Percentiles rank a stretch among this genome's conserved stretches.
Evolutionary conservation across 2,888 invertebrate species (phyloP).

Genomic region (Cartodere bifasciata): DNA sequence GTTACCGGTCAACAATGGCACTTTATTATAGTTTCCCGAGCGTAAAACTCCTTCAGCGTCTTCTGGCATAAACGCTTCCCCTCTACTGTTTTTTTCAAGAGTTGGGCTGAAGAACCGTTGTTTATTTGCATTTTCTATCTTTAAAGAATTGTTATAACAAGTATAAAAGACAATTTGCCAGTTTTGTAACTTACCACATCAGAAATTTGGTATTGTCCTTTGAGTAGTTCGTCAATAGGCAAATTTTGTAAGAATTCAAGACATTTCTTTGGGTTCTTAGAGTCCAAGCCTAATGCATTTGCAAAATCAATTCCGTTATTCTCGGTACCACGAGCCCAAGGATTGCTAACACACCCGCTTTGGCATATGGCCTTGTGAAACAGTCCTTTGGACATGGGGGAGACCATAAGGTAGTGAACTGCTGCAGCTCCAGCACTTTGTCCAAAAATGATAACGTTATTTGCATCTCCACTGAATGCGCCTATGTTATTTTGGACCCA

Average conservation of each 20-base stretch:
- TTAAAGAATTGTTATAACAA: too few species aligned
- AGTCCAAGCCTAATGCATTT: constrained; percentile 29
- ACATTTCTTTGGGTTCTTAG: constrained; percentile 27
- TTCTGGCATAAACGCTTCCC: constrained; percentile 24
- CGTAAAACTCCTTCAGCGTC: constrained; percentile 23
- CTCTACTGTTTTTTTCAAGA: constrained; percentile 18
- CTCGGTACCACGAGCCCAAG: constrained; percentile 17
- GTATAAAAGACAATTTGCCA: too few species aligned
- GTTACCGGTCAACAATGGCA: constrained; percentile 30
- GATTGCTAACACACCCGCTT: constrained; percentile 9
- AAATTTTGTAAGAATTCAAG: constrained; percentile 30
- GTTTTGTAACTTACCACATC: too few species aligned
- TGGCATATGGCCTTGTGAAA: constrained; percentile 13
- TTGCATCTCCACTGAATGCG: constrained; percentile 22
- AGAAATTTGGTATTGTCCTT: constrained; percentile 26
- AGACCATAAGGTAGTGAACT: constrained; percentile 37
- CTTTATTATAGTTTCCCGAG: constrained; percentile 26
- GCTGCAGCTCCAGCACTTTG: constrained; percentile 40
- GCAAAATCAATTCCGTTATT: constrained; percentile 28
- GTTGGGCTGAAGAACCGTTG: constrained; percentile 19
- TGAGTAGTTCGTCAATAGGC: constrained; percentile 28
- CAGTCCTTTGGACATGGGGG: constrained; percentile 33
- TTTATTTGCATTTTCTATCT: constrained; percentile 2
- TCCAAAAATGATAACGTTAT: constrained; percentile 38
- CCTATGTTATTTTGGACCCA: constrained; percentile 39